Conservation (phyloP, 2,797 vertebrate genomes). For the Sebastes taczanowskii region DNA sequence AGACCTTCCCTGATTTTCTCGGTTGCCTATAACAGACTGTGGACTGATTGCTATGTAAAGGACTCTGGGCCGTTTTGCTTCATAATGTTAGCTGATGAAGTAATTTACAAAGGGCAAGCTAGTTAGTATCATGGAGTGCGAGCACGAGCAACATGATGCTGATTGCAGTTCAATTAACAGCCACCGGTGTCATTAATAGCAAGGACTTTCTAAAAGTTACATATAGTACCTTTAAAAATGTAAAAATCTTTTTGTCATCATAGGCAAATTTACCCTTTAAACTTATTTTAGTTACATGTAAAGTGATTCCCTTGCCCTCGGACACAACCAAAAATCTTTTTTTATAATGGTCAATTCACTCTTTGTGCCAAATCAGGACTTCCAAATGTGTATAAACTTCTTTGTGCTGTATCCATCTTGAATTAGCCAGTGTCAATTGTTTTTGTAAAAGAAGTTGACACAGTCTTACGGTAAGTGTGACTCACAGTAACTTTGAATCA, state of each 20-base stretch:
- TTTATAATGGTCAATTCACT: not conserved
- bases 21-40: no score
- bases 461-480: slow-evolving; percentile 10
- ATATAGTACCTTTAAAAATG: no score
- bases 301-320: not conserved
- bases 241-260: not conserved
- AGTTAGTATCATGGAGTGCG: no score
- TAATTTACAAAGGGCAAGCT: no score
- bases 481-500: not conserved
- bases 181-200: no score
- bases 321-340: not conserved
- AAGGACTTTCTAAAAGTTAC: no score
- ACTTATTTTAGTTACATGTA: not conserved
- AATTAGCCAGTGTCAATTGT: not conserved
- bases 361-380: not conserved
- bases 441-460: slow-evolving; percentile 2
- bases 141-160: no score
- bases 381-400: not conserved
- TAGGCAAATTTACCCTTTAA: not conserved
- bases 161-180: no score
- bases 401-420: not conserved
- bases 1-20: no score
- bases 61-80: no score
- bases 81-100: no score
- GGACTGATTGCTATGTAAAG: no score